Evolutionary conservation across 30 jellyfish, hydroid and myxozoan species (phyloP).

Genomic region (Turritopsis dohrnii): DNA sequence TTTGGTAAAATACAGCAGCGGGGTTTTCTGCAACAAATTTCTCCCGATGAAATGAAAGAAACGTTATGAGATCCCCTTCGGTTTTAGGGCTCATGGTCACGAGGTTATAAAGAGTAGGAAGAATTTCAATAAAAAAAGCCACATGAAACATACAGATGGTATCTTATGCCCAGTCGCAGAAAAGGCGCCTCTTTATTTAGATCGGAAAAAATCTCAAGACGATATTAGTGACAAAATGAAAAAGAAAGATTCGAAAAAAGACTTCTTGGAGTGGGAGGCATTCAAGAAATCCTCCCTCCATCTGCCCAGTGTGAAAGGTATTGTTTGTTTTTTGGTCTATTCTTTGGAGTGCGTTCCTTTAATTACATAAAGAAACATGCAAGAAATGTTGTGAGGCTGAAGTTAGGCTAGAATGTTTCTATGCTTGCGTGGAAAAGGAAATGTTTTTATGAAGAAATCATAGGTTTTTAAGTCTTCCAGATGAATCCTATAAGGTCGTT

Average conservation of each 20-base stretch:
- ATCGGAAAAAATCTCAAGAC: background rate
- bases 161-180: slow-evolving; percentile 8
- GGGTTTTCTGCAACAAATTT: no score
- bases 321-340: slow-evolving; percentile 55
- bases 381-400: no score
- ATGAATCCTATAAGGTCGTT: no score
- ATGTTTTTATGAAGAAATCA: no score
- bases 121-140: background rate
- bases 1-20: no score
- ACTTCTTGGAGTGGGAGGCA: slow-evolving; percentile 43
- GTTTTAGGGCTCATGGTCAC: slow-evolving; percentile 18
- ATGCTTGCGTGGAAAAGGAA: no score
- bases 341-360: no score
- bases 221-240: background rate
- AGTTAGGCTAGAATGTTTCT: no score
- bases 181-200: slow-evolving; percentile 2
- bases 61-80: background rate
- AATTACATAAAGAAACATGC: no score
- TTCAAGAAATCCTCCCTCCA: slow-evolving; percentile 67
- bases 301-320: slow-evolving; percentile 74
- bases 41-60: no score
- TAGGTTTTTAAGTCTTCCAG: no score
- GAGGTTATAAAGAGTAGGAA: background rate
- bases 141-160: background rate
- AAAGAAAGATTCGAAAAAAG: slow-evolving; percentile 29